Base-by-base conservation (phyloP, 2,113 vertebrate genomes). In the Nothoprocta pentlandii region DNA sequence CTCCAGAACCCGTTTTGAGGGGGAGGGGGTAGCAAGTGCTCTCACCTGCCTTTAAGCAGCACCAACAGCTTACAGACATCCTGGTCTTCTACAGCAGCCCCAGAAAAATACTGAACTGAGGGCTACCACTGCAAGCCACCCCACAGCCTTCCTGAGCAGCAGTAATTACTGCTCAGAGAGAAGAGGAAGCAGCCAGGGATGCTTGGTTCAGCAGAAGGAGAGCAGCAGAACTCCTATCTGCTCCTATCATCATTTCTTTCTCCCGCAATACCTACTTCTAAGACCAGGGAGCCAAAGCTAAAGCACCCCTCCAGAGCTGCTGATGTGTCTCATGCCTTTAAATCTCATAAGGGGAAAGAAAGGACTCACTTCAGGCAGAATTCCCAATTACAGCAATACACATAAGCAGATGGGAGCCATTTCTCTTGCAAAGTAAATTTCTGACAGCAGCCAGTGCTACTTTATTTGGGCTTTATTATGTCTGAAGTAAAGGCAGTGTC, bases 1-100 rank as follows among this genome's bases (percentile, higher is more conserved):
- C 19, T 95, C 66, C 83, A 63, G 58, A 90, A 23, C 10, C 20
- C 47, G 6, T 77, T 78, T 92, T 73, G 70, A 36, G 0, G 0
- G 70, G 36, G 0, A 0, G 8, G 21, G 46, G 9, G 20, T 36
- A 44, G 9, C 25, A 49, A n/a, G 12, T 11, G 9, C 16, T 82
- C 5, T 30, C 19, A 58, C 23, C 19, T 42, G 23, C 21, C 30
- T 74, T 74, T 59, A 59, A 74, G 36, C 51, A 82, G 13, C 23
- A 47, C 7, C 0, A 1, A 67, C 19, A 79, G 36, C 39, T 84
- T 78, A n/a, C 51, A 78, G 66, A 82, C 59, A 4, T 1, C 25
- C 7, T 66, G 20, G 7, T 63, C 46, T 88, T 49, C 80, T n/a
- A 36, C 36, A 54, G 5, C 61, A 59, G 8, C 58, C 68, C 8